Conservation (phyloP, 2,797 vertebrate genomes). For the Ceryle rudis region DNA sequence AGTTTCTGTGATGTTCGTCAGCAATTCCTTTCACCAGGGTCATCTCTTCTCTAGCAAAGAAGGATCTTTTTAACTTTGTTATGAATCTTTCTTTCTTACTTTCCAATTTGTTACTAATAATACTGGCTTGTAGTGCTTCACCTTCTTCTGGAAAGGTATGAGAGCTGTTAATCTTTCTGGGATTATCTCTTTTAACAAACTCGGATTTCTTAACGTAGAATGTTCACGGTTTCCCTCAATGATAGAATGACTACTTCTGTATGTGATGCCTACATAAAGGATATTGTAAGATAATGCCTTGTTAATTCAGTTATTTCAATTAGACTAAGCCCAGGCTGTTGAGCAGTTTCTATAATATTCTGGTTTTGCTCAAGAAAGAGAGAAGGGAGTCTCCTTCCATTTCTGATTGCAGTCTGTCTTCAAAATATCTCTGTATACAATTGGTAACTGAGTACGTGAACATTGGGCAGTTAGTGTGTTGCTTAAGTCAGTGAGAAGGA, state of each 20-base stretch:
- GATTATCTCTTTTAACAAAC: neutral
- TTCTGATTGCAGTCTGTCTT: neutral
- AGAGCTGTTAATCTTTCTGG: neutral
- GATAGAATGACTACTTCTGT: neutral
- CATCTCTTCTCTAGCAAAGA: neutral
- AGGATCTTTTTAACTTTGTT: neutral
- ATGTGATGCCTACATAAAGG: neutral
- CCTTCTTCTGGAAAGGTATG: neutral
- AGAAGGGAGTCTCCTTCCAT: neutral
- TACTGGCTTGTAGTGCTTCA: neutral
- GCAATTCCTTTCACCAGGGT: neutral
- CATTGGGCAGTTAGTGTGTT: neutral
- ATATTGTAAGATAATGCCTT: neutral
- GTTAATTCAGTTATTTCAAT: neutral
- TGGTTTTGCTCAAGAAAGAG: neutral
- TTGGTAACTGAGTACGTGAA: neutral
- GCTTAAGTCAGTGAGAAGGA: neutral
- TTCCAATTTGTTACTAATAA: neutral
- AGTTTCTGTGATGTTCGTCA: neutral
- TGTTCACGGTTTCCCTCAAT: neutral
- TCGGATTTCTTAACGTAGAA: neutral
- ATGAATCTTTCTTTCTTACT: neutral
- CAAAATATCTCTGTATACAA: rapidly evolving
- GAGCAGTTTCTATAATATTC: neutral
- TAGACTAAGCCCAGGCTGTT: neutral